Evolutionary conservation across 2,113 vertebrate genomes (phyloP).

Genomic region (Sinocyclocheilus rhinocerous): DNA sequence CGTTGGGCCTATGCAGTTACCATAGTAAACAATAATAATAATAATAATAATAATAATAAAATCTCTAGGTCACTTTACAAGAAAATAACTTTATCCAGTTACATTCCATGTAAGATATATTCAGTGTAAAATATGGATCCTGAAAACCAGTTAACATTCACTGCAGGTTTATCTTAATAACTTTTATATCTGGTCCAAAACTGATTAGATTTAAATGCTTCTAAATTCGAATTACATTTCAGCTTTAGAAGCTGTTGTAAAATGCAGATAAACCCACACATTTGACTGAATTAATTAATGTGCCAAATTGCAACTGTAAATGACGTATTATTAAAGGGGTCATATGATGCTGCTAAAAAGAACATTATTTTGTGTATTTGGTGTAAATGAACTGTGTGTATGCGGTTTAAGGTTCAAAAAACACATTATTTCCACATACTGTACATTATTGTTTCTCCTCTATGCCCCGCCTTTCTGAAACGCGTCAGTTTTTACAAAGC

Average conservation of each 20-base stretch:
- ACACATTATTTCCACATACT: too few relatives aligned
- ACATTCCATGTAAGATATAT: background rate
- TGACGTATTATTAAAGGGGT: background rate
- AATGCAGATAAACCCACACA: background rate
- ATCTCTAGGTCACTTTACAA: too few relatives aligned
- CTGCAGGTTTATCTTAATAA: background rate
- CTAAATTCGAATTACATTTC: background rate
- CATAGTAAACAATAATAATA: too few relatives aligned
- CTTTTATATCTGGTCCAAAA: background rate
- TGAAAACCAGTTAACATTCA: background rate
- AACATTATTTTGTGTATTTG: too few relatives aligned
- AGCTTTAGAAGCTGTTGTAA: background rate
- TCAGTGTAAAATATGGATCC: background rate
- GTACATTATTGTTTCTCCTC: too few relatives aligned
- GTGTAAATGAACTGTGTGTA: too few relatives aligned
- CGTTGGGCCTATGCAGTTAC: background rate
- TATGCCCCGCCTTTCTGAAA: too few relatives aligned
- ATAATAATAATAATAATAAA: too few relatives aligned
- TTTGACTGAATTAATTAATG: background rate
- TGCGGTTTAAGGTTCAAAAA: too few relatives aligned
- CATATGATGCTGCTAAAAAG: too few relatives aligned
- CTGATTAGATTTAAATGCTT: background rate
- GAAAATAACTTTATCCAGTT: too few relatives aligned
- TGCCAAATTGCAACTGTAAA: background rate
- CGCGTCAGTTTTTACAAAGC: too few relatives aligned